Evolutionary conservation across 2,113 vertebrate species (phyloP), one percentile per base, ranked within the genome.

Genomic region (Cariama cristata): DNA sequence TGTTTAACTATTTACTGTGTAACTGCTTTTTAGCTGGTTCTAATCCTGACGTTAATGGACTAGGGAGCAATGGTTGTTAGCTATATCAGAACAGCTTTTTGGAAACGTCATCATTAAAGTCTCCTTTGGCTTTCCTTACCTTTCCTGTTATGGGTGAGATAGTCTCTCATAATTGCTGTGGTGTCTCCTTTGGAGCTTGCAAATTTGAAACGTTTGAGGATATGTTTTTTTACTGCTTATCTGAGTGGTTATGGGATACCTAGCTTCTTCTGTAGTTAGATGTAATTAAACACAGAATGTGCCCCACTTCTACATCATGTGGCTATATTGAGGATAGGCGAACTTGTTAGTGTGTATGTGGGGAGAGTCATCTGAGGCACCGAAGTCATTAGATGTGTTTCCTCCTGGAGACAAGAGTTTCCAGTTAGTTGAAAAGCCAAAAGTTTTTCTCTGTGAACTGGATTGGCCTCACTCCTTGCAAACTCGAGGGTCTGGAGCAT

Each of bases 271-370:
- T 30, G 30, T 18, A 14, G 15, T 18, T 26, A n/a, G 52, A 7
- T 33, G 35, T 33, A 8, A 50, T 27, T 44, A 32, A 56, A 28
- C 16, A 7, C 23, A 38, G n/a, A 12, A 33, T 23, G 3, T 8
- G 27, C 12, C 52, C 19, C 5, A 3, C 26, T 33, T 28, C 21
- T 35, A 1, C 9, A 3, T 59, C 24, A 5, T 1, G 2, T 38
- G 42, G 42, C 10, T 23, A 0, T 49, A 4, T 3, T 24, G 33
- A 69, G 32, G 24, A 8, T 21, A 33, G 60, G 40, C 55, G 45
- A 38, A 38, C 30, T 14, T 28, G 30, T 32, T n/a, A 23, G 20
- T 50, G 47, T 26, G 50, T 73, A 42, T 35, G 12, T 38, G 45
- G n/a, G 20, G 11, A 30, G 44, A 42, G 32, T 52, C 14, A 12